Conservation (phyloP, 2,888 invertebrate species). For the Onthophagus sagittarius region DNA sequence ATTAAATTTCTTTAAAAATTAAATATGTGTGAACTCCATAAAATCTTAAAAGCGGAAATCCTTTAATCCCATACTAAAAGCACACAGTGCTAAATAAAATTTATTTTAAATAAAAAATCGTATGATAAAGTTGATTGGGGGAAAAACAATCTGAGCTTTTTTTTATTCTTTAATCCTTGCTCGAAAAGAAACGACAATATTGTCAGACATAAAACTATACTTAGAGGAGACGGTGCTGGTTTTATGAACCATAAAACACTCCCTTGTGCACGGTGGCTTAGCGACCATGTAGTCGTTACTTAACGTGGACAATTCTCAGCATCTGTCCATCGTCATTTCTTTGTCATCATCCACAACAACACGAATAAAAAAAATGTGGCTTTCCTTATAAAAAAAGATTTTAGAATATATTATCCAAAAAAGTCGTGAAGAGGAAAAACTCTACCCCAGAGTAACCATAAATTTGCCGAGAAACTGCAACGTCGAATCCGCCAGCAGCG, state of each 20-base stretch:
- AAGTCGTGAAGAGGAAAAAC: not conserved
- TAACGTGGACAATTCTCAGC: not conserved
- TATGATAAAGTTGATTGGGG: too few relatives aligned
- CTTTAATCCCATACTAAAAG: too few relatives aligned
- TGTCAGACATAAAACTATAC: not conserved
- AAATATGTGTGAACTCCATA: too few relatives aligned
- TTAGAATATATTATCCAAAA: conserved; percentile 2
- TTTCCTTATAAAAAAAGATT: not conserved
- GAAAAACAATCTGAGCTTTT: not conserved
- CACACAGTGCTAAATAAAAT: too few relatives aligned
- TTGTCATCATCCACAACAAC: not conserved
- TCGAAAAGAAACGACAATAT: not conserved
- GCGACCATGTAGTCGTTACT: not conserved
- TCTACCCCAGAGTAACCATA: not conserved
- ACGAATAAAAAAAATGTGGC: not conserved
- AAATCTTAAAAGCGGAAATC: too few relatives aligned
- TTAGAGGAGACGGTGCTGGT: not conserved
- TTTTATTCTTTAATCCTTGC: not conserved
- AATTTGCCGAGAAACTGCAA: conserved; percentile 4
- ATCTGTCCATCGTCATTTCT: not conserved
- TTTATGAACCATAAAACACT: not conserved
- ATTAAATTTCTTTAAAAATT: too few relatives aligned
- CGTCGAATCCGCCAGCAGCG: conserved; percentile 5
- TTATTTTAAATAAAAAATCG: too few relatives aligned
- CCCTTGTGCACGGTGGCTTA: not conserved